phyloP scores from a whole-genome alignment of 1,140 invertebrate species.

The Drosophila seguyi region DNA sequence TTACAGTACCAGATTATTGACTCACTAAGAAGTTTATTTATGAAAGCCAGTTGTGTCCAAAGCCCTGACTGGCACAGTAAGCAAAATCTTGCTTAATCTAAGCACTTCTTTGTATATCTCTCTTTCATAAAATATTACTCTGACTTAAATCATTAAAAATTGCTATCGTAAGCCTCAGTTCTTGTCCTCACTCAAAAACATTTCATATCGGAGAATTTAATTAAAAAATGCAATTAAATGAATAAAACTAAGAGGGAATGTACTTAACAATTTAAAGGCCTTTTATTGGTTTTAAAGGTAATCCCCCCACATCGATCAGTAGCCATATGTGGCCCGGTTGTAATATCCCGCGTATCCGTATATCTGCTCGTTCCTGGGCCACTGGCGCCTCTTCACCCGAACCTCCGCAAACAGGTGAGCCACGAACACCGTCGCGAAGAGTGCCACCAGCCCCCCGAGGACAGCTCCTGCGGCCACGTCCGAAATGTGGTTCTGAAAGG shows the following conservation, averaged over 20 bases:
- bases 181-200: not conserved
- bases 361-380: conserved; percentile 73
- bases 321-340: conserved; percentile 68
- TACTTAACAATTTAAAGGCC: not conserved
- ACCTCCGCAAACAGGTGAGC: conserved; percentile 58
- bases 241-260: not conserved
- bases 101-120: not conserved
- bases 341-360: conserved; percentile 76
- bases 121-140: not conserved
- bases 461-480: conserved; percentile 62
- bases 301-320: conserved; percentile 17
- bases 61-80: not conserved
- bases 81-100: too few species aligned
- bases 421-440: conserved; percentile 58
- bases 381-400: conserved; percentile 67
- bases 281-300: conserved; percentile 12
- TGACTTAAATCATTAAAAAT: not conserved
- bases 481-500: conserved; percentile 65
- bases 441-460: conserved; percentile 49
- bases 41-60: not conserved
- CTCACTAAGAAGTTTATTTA: not conserved
- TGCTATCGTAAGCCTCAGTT: not conserved
- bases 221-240: not conserved
- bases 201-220: not conserved
- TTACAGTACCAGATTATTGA: not conserved